Percentiles rank a stretch among this genome's conserved stretches.
These are phyloP conservation scores for Synchiropus splendidus DNA, from an alignment of 2,113 vertebrate genomes.

Conservation along the genomic window DNA sequence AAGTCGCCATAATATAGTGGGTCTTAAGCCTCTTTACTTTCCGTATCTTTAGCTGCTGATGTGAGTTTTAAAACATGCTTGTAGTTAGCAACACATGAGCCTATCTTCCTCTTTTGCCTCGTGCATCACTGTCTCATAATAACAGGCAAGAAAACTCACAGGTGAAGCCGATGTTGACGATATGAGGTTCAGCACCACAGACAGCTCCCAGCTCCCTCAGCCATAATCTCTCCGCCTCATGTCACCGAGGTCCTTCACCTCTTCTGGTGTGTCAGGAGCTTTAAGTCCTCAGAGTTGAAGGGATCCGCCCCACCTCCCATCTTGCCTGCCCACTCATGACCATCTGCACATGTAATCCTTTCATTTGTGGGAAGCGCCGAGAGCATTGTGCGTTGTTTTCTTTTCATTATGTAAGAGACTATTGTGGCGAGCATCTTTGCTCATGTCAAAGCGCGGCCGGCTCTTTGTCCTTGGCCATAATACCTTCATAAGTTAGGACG, in stretches of 20 bases:
- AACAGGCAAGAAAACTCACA: slow-evolving; percentile 19
- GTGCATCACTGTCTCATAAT: too few species aligned
- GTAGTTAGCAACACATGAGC: too few species aligned
- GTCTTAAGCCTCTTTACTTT: too few species aligned
- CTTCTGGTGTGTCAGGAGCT: slow-evolving; percentile 17
- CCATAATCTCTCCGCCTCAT: not conserved
- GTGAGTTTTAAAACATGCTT: too few species aligned
- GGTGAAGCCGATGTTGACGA: slow-evolving; percentile 5
- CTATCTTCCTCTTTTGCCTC: too few species aligned
- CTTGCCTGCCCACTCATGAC: slow-evolving; percentile 2
- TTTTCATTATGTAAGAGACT: too few species aligned
- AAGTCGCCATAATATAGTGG: too few species aligned
- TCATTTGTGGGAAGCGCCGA: slow-evolving; percentile 9
- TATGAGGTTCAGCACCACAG: slow-evolving; percentile 28
- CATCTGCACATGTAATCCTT: slow-evolving; percentile 19
- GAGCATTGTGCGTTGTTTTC: not conserved
- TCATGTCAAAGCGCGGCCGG: too few species aligned
- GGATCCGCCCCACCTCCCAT: slow-evolving; percentile 24
- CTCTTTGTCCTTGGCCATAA: too few species aligned
- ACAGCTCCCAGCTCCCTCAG: slow-evolving; percentile 19
- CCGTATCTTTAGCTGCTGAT: too few species aligned
- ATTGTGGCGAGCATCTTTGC: too few species aligned
- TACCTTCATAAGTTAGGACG: too few species aligned
- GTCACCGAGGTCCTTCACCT: slow-evolving; percentile 9
- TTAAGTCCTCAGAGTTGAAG: slow-evolving; percentile 24